A percentile compares a stretch with the other conserved stretches of the same genome.
These are phyloP conservation scores for Apostichopus leukothele DNA, from an alignment of 53 echinoderm and acorn worm species.

Conservation along the genomic window DNA sequence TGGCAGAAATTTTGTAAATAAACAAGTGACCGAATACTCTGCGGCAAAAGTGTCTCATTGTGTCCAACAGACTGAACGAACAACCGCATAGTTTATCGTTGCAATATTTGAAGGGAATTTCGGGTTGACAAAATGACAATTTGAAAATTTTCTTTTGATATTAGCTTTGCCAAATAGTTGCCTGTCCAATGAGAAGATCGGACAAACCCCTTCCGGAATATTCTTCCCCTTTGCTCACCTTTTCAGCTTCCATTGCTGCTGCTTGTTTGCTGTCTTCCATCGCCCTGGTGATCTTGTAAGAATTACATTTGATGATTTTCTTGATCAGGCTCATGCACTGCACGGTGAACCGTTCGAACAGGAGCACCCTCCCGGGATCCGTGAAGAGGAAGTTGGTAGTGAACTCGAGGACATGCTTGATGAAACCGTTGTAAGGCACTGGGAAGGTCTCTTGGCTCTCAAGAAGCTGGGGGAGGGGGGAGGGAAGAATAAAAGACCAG, in stretches of 20 bases:
- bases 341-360: slow-evolving; percentile 90
- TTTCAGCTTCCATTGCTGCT: slow-evolving; percentile 68
- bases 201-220: background rate
- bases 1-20: too few relatives aligned
- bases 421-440: slow-evolving; percentile 79
- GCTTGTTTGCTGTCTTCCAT: slow-evolving; percentile 75
- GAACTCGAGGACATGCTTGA: slow-evolving; percentile 74
- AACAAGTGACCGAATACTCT: too few relatives aligned
- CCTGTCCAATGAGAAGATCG: background rate
- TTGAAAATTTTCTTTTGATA: background rate
- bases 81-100: too few relatives aligned
- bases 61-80: too few relatives aligned
- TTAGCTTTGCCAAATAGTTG: background rate
- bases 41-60: too few relatives aligned
- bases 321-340: slow-evolving; percentile 95
- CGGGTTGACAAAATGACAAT: too few relatives aligned
- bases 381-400: slow-evolving; percentile 83
- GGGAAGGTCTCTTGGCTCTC: slow-evolving; percentile 83
- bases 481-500: too few relatives aligned
- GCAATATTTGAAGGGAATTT: too few relatives aligned
- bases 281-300: slow-evolving; percentile 67
- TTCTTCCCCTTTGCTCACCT: slow-evolving; percentile 52
- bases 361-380: slow-evolving; percentile 63
- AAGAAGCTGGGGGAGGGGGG: slow-evolving; percentile 56
- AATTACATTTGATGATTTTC: slow-evolving; percentile 83